Conservation (phyloP, 2,113 vertebrate species). For the Cervus canadensis region DNA sequence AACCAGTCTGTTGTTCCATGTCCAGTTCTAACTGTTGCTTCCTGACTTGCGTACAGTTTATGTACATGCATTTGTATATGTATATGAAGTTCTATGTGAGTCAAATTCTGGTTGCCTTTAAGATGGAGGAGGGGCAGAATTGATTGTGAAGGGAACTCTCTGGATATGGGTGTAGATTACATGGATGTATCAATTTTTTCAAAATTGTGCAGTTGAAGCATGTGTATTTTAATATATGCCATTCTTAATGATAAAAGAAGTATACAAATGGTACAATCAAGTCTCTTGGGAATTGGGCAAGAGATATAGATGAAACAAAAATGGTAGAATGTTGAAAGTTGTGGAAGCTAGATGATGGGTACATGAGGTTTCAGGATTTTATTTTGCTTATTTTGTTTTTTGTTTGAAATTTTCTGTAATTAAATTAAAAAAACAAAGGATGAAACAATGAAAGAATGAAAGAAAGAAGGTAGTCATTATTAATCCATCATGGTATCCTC, state of each 20-base stretch:
- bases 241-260: background rate
- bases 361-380: background rate
- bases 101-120: background rate
- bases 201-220: background rate
- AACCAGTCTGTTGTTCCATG: background rate
- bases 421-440: background rate
- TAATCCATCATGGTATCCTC: background rate
- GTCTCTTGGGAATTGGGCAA: background rate
- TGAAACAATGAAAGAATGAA: background rate
- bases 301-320: background rate
- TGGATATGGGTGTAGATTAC: background rate
- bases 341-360: background rate
- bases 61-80: background rate
- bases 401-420: background rate
- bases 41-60: background rate
- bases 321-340: background rate
- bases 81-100: background rate
- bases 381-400: background rate
- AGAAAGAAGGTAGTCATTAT: background rate
- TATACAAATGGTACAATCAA: background rate
- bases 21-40: background rate
- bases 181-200: background rate
- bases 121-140: background rate
- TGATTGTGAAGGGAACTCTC: background rate
- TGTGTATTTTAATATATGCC: background rate